Conservation (phyloP, 2,797 vertebrate species). For the Pseudopleuronectes americanus region DNA sequence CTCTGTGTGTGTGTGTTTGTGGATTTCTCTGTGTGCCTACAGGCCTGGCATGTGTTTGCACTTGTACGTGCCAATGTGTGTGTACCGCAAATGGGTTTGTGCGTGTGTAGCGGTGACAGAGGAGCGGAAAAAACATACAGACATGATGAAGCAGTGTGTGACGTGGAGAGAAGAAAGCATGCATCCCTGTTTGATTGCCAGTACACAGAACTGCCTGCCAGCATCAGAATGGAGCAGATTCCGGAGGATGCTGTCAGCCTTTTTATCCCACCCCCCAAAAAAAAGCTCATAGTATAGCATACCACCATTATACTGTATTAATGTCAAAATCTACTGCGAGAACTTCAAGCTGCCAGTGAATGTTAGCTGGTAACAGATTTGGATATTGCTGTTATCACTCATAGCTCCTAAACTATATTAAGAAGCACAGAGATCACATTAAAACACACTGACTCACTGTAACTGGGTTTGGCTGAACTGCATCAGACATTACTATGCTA, state of each 20-base stretch:
- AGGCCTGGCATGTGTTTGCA: constrained; percentile 24
- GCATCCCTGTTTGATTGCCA: constrained; percentile 62
- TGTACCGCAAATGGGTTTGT: constrained; percentile 17
- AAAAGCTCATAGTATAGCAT: not conserved
- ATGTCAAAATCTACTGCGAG: constrained; percentile 29
- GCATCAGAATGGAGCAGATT: constrained; percentile 44
- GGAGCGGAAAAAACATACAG: constrained; percentile 10
- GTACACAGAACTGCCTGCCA: constrained; percentile 37
- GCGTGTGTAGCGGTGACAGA: constrained; percentile 4
- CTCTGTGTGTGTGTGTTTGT: constrained; percentile 33
- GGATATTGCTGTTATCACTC: not conserved
- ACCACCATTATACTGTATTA: constrained; percentile 2
- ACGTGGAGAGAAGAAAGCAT: constrained; percentile 24
- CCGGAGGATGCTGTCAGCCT: constrained; percentile 51
- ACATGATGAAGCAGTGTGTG: constrained; percentile 25
- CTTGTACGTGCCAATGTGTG: constrained; percentile 20
- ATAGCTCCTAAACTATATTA: no score
- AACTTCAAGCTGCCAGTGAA: constrained; percentile 22
- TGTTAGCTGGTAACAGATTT: constrained; percentile 19
- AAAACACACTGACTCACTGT: no score
- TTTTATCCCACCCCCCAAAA: constrained; percentile 16
- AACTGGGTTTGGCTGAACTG: no score
- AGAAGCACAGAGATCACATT: no score
- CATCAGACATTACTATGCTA: no score
- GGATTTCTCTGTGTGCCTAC: not conserved